Conservation (phyloP, 2,797 vertebrate genomes). For the Sebastes diploproa region DNA sequence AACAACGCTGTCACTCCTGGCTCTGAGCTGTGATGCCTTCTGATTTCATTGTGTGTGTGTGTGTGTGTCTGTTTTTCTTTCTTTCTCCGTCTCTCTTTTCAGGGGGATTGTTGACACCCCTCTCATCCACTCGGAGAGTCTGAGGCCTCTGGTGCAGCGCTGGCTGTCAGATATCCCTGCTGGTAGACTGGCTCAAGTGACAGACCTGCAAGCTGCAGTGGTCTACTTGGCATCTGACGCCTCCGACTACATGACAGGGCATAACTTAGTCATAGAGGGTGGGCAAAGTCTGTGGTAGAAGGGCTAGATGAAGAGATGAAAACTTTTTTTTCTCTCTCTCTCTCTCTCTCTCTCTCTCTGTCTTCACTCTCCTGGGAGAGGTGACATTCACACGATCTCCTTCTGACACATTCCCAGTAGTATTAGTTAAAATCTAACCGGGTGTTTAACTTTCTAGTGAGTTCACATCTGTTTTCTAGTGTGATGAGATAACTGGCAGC, state of each 20-base stretch:
- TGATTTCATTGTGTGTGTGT: slow-evolving; percentile 69
- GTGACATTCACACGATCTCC: slow-evolving; percentile 20
- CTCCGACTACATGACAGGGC: slow-evolving; percentile 90
- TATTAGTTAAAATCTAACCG: not conserved
- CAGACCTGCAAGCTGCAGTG: slow-evolving; percentile 90
- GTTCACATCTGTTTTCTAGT: not conserved
- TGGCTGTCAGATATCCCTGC: slow-evolving; percentile 89
- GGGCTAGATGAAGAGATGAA: slow-evolving; percentile 55
- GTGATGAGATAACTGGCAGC: not conserved
- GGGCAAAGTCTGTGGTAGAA: slow-evolving; percentile 89
- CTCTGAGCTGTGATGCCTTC: slow-evolving; percentile 78
- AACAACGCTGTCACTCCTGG: slow-evolving; percentile 80
- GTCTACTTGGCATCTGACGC: slow-evolving; percentile 90
- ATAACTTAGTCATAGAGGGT: slow-evolving; percentile 92
- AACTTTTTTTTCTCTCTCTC: slow-evolving; percentile 29
- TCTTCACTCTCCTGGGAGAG: slow-evolving; percentile 26
- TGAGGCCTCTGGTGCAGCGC: slow-evolving; percentile 85
- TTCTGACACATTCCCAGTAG: not conserved
- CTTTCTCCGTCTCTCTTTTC: slow-evolving; percentile 67
- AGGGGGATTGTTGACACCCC: slow-evolving; percentile 90
- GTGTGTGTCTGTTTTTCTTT: not conserved
- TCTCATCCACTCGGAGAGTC: slow-evolving; percentile 86
- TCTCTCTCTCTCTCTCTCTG: not conserved
- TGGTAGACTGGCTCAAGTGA: slow-evolving; percentile 88
- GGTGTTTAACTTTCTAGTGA: slow-evolving; percentile 8